These are phyloP conservation scores for Gracilinanus agilis DNA, from an alignment of 2,113 vertebrate genomes.

Conservation along the genomic window DNA sequence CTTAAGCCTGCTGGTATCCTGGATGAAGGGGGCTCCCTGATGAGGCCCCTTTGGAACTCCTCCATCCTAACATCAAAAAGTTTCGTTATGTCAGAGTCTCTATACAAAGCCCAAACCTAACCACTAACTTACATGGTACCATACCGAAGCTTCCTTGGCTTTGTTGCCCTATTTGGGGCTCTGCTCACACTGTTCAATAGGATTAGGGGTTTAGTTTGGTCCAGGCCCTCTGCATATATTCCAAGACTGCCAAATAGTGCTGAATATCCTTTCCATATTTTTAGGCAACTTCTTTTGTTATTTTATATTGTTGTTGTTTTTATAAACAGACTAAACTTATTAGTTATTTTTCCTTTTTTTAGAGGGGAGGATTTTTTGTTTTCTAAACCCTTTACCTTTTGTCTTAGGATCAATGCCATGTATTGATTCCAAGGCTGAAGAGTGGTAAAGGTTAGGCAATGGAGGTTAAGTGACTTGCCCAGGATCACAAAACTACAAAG, in stretches of 20 bases:
- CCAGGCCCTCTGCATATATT: neutral
- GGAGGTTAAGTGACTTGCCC: too few species aligned
- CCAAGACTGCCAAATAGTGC: neutral
- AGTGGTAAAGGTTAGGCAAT: too few species aligned
- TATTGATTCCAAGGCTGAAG: too few species aligned
- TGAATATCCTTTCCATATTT: neutral
- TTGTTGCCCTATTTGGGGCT: neutral
- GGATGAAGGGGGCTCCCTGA: neutral
- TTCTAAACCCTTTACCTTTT: neutral
- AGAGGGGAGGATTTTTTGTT: neutral
- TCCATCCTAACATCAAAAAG: constrained; percentile 25
- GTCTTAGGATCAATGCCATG: too few species aligned
- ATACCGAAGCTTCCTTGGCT: neutral
- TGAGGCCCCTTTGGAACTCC: neutral
- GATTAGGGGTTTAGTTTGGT: neutral
- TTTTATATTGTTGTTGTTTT: neutral
- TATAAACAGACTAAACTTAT: neutral
- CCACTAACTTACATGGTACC: neutral
- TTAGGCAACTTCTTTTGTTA: neutral
- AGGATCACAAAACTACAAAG: too few species aligned
- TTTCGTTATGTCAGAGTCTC: neutral
- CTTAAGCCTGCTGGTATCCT: neutral
- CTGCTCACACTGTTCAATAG: neutral
- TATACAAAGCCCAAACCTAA: neutral
- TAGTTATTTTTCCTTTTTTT: neutral